Evolutionary conservation across 2,797 vertebrate species (phyloP).

Genomic region (Xiphorhynchus erythropygius): DNA sequence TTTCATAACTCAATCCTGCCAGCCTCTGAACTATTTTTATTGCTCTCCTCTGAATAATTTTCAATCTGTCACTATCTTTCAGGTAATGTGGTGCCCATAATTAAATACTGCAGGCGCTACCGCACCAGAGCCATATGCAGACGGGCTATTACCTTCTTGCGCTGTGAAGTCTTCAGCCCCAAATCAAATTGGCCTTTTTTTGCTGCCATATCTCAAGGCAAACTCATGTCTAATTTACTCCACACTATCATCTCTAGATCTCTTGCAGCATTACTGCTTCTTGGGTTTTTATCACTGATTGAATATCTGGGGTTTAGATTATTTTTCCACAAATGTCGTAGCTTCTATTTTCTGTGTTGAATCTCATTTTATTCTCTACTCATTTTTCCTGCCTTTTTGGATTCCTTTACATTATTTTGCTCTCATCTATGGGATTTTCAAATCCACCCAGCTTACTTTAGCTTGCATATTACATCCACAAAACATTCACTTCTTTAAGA

Average conservation of each 20-base stretch:
- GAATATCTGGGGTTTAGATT: conserved; percentile 60
- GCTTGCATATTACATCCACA: background rate
- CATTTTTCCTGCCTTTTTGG: conserved; percentile 7
- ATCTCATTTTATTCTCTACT: conserved; percentile 49
- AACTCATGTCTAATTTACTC: conserved; percentile 67
- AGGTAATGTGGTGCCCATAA: conserved; percentile 59
- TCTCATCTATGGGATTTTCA: background rate
- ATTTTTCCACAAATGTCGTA: conserved; percentile 47
- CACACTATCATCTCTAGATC: conserved; percentile 53
- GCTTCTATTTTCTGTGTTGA: conserved; percentile 36
- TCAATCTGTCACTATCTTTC: conserved; percentile 65
- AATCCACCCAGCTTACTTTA: background rate
- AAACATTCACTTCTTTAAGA: background rate
- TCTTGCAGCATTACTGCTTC: conserved; percentile 55
- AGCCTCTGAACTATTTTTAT: conserved; percentile 60
- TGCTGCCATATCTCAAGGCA: conserved; percentile 67
- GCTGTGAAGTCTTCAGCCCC: conserved; percentile 56
- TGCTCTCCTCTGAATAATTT: conserved; percentile 69
- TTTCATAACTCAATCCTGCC: conserved; percentile 60
- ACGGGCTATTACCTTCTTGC: conserved; percentile 40
- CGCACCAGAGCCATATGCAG: conserved; percentile 46
- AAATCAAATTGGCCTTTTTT: conserved; percentile 66
- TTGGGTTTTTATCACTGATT: conserved; percentile 43
- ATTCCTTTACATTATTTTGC: background rate
- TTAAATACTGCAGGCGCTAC: conserved; percentile 68